phyloP scores from a whole-genome alignment of 2,888 invertebrate genomes.

The Nomada fucata region DNA sequence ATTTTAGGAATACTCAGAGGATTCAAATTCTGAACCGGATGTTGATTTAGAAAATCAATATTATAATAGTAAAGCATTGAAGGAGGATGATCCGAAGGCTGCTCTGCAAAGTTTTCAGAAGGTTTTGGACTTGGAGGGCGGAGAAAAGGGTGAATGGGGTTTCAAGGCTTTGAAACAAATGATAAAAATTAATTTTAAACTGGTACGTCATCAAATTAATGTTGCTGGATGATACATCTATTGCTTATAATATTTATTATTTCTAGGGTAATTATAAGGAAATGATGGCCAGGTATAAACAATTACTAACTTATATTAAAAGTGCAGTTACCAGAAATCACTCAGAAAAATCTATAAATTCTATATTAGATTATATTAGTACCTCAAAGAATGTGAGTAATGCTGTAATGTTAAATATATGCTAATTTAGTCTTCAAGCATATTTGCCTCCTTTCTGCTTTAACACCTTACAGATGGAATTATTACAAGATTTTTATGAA shows the following conservation, averaged over 20 bases:
- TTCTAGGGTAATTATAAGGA: constrained; percentile 94
- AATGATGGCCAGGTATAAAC: constrained; percentile 98
- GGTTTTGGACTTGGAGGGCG: constrained; percentile 97
- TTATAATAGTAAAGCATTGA: constrained; percentile 99
- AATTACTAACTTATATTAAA: constrained; percentile 98
- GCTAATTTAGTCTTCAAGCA: neutral
- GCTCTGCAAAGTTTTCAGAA: constrained; percentile 97
- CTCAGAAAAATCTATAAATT: constrained; percentile 99
- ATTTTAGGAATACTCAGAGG: constrained; percentile 97
- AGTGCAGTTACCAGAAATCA: constrained; percentile 99
- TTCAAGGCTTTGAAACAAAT: constrained; percentile 99
- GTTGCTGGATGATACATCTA: too few species aligned
- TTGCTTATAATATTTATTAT: constrained; percentile 64
- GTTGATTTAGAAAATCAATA: constrained; percentile 99
- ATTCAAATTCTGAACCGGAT: constrained; percentile 99
- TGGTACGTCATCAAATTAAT: constrained; percentile 87
- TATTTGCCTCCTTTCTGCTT: neutral
- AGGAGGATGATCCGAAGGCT: constrained; percentile 97
- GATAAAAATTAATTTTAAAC: constrained; percentile 99
- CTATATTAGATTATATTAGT: constrained; percentile 99
- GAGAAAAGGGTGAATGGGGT: constrained; percentile 99
- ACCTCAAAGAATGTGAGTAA: constrained; percentile 97
- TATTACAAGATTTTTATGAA: constrained; percentile 99
- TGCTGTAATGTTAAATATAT: constrained; percentile 7
- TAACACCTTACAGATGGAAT: constrained; percentile 91